Conservation (phyloP, 2,888 invertebrate species). For the Caenorhabditis sinica region DNA sequence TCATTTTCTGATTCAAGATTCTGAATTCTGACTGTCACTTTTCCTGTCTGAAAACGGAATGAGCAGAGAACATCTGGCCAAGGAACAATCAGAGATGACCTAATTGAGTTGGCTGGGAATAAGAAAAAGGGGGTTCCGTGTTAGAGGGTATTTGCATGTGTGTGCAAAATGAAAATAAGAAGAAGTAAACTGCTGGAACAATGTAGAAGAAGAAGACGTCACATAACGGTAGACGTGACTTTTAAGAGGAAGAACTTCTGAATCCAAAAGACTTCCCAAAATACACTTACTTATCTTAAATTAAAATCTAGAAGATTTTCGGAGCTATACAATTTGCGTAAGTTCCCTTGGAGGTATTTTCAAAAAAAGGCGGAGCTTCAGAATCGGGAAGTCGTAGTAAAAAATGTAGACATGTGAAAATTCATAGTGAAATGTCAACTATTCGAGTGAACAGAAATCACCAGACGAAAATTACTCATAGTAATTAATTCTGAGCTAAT, state of each 20-base stretch:
- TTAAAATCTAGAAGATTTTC: conserved; percentile 6
- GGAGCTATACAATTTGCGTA: not conserved
- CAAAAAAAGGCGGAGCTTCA: not conserved
- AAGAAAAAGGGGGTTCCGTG: conserved; percentile 3
- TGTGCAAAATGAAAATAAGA: not conserved
- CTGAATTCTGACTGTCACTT: not conserved
- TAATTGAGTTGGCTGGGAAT: conserved; percentile 7
- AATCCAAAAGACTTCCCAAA: not conserved
- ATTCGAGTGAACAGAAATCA: not conserved
- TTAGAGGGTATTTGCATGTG: conserved; percentile 4
- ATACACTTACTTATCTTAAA: conserved; percentile 31
- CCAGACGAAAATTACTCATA: conserved; percentile 7
- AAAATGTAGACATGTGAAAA: conserved; percentile 6
- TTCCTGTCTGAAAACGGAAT: not conserved
- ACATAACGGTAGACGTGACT: conserved; percentile 27
- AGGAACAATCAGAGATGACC: conserved; percentile 20
- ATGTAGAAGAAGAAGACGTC: conserved; percentile 8
- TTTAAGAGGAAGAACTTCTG: conserved; percentile 11
- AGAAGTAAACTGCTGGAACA: not conserved
- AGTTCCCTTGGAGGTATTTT: not conserved
- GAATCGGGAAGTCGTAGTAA: conserved; percentile 9
- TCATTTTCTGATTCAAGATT: not conserved
- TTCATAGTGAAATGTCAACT: not conserved
- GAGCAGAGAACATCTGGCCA: not conserved
- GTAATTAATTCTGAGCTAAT: too few species aligned